Percentiles rank a stretch among this genome's conserved stretches.
Conservation (phyloP, 2,113 vertebrate species). For the Gobiocypris rarus region DNA sequence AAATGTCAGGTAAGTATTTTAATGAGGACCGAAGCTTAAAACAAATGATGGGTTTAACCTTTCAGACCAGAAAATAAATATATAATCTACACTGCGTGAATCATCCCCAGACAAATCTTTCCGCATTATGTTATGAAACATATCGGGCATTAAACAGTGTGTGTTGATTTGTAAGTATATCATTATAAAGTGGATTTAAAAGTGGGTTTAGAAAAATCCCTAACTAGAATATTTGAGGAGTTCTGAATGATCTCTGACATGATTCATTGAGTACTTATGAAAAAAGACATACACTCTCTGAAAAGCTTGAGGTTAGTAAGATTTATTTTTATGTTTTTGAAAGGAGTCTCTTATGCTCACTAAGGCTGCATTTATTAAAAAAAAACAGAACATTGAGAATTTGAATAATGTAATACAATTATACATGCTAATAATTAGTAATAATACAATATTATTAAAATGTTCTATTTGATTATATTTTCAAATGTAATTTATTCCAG, state of each 20-base stretch:
- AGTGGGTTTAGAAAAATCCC: too few relatives aligned
- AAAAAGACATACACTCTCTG: not conserved
- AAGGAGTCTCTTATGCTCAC: not conserved
- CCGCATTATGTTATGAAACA: not conserved
- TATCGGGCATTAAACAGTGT: not conserved
- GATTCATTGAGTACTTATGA: not conserved
- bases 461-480: too few relatives aligned
- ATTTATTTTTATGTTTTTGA: not conserved
- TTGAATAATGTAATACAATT: too few relatives aligned
- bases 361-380: not conserved
- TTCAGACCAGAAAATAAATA: conserved; percentile 25
- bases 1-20: conserved; percentile 49
- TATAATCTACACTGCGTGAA: not conserved
- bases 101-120: not conserved
- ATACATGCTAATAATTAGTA: too few relatives aligned
- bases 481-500: too few relatives aligned
- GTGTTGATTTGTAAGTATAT: not conserved
- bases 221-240: not conserved
- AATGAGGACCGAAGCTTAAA: conserved; percentile 37
- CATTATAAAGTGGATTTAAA: not conserved
- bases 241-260: not conserved
- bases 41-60: conserved; percentile 44
- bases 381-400: too few relatives aligned
- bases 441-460: too few relatives aligned
- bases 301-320: not conserved